Evolutionary conservation across 2,797 vertebrate species (phyloP).

Genomic region (Protonibea diacanthus): DNA sequence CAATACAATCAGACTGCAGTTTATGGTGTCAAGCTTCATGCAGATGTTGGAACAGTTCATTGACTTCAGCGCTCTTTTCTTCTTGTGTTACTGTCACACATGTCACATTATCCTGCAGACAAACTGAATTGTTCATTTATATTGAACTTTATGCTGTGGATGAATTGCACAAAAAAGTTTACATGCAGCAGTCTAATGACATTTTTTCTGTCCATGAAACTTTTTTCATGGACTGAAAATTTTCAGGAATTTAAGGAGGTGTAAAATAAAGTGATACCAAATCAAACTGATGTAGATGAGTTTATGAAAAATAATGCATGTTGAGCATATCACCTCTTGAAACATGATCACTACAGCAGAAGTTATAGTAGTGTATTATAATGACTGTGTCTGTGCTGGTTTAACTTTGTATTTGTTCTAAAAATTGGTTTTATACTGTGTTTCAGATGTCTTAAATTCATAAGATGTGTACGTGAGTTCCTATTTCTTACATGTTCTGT

Average conservation of each 20-base stretch:
- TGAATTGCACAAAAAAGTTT: too few relatives aligned
- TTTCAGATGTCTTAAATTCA: too few relatives aligned
- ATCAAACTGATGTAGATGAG: background rate
- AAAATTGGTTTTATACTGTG: too few relatives aligned
- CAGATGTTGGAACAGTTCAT: background rate
- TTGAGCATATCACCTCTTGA: too few relatives aligned
- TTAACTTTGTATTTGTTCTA: background rate
- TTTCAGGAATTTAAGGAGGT: background rate
- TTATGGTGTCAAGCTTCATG: background rate
- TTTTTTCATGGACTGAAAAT: background rate
- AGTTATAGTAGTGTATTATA: background rate
- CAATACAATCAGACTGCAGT: background rate
- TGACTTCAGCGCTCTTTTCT: background rate
- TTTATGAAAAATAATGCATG: too few relatives aligned
- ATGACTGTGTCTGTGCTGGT: background rate
- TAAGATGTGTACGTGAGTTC: too few relatives aligned
- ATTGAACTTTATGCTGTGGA: too few relatives aligned
- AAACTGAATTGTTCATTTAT: too few relatives aligned
- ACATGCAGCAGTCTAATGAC: too few relatives aligned
- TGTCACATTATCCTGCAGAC: too few relatives aligned
- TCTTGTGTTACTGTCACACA: background rate
- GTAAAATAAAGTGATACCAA: background rate
- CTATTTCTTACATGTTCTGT: too few relatives aligned
- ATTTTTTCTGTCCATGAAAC: too few relatives aligned
- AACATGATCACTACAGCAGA: background rate